A percentile compares a stretch with the other conserved stretches of the same genome.
These are phyloP conservation scores for Ophion costatus DNA, from an alignment of 2,888 invertebrate genomes.

Conservation along the genomic window DNA sequence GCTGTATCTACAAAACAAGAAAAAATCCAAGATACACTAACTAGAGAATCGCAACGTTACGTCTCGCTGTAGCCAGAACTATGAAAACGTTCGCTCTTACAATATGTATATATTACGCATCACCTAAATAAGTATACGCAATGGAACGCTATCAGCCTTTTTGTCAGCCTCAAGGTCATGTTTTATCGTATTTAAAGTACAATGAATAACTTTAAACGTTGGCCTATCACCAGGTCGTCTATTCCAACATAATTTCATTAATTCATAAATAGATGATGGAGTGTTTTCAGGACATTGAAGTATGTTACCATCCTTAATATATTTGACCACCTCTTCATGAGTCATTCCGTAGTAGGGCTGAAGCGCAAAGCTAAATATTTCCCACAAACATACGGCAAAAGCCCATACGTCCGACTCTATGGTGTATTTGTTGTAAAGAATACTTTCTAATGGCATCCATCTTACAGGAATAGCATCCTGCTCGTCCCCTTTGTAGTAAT, in stretches of 20 bases:
- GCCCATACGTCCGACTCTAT: slow-evolving; percentile 99
- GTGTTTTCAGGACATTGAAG: slow-evolving; percentile 96
- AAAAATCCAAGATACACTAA: background rate
- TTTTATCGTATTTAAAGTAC: slow-evolving; percentile 89
- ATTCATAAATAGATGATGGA: slow-evolving; percentile 92
- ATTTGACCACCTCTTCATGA: slow-evolving; percentile 98
- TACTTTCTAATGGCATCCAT: slow-evolving; percentile 99
- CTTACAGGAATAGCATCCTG: slow-evolving; percentile 98
- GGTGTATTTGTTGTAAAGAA: slow-evolving; percentile 98
- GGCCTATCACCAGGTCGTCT: slow-evolving; percentile 94
- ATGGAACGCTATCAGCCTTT: slow-evolving; percentile 78
- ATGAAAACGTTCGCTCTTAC: slow-evolving; percentile 1
- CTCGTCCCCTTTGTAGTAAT: slow-evolving; percentile 97
- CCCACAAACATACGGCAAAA: slow-evolving; percentile 98
- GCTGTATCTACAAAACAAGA: slow-evolving; percentile 29
- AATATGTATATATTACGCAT: slow-evolving; percentile 28
- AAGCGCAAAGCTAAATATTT: slow-evolving; percentile 97
- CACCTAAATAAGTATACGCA: slow-evolving; percentile 79
- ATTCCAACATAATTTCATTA: slow-evolving; percentile 98
- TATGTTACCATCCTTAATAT: slow-evolving; percentile 96
- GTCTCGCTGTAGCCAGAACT: background rate
- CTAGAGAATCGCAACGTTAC: background rate
- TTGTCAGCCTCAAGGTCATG: slow-evolving; percentile 82
- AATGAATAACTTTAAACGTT: slow-evolving; percentile 92
- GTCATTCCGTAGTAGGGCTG: slow-evolving; percentile 99